phyloP scores from a whole-genome alignment of 1,140 invertebrate genomes.

The Drosophila melanogaster region DNA sequence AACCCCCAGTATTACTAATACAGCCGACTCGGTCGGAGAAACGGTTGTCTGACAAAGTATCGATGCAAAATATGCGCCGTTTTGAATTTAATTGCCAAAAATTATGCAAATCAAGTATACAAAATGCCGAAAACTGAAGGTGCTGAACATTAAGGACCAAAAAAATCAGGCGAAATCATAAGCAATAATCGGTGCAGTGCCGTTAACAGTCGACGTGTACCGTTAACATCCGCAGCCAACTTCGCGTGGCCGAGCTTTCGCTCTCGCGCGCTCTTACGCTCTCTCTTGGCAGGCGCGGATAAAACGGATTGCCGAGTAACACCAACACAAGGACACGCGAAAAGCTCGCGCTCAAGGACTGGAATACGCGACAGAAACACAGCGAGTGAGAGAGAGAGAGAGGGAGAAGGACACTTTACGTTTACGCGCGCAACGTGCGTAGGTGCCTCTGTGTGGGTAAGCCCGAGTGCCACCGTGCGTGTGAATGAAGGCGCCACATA shows the following conservation, averaged over 20 bases:
- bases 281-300: slow-evolving; percentile 61
- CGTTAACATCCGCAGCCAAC: slow-evolving; percentile 67
- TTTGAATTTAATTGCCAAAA: slow-evolving; percentile 52
- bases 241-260: slow-evolving; percentile 48
- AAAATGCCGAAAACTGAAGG: slow-evolving; percentile 69
- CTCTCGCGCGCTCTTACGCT: slow-evolving; percentile 9
- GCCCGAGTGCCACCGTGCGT: slow-evolving; percentile 26
- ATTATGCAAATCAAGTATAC: slow-evolving; percentile 62
- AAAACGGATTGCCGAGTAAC: slow-evolving; percentile 61
- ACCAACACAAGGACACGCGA: slow-evolving; percentile 70
- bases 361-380: slow-evolving; percentile 57
- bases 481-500: slow-evolving; percentile 71
- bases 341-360: slow-evolving; percentile 76
- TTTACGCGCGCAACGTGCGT: slow-evolving; percentile 78
- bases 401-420: slow-evolving; percentile 63
- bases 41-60: slow-evolving; percentile 50
- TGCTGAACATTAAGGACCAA: slow-evolving; percentile 42
- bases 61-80: slow-evolving; percentile 43
- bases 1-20: slow-evolving; percentile 21
- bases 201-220: slow-evolving; percentile 20
- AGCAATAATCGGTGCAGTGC: slow-evolving; percentile 33
- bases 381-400: slow-evolving; percentile 5
- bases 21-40: slow-evolving; percentile 26
- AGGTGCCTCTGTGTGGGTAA: slow-evolving; percentile 35
- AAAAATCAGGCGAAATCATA: slow-evolving; percentile 44